A percentile compares a stretch with the other conserved stretches of the same genome.
Conservation (phyloP, 2,888 invertebrate species). For the Dolomedes plantarius region DNA sequence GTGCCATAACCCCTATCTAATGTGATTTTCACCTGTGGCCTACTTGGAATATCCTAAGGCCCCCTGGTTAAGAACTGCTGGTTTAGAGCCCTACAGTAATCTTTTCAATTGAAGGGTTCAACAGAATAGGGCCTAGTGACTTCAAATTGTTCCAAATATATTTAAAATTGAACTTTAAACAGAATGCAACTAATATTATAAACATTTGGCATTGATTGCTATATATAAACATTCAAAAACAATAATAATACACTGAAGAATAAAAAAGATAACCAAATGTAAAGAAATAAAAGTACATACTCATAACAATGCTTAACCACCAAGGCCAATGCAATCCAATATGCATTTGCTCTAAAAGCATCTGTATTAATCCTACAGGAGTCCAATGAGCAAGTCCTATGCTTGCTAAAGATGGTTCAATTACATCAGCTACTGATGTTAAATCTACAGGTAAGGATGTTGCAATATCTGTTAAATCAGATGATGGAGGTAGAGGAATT, state of each 20-base stretch:
- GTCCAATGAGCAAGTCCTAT: slow-evolving; percentile 51
- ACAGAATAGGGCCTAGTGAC: too few species aligned
- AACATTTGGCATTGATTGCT: too few species aligned
- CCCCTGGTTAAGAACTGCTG: too few species aligned
- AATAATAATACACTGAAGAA: not conserved
- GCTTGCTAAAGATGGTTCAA: slow-evolving; percentile 54
- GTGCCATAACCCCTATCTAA: too few species aligned
- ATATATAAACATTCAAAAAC: not conserved
- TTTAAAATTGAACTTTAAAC: too few species aligned
- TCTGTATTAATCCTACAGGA: slow-evolving; percentile 67
- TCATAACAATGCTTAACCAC: slow-evolving; percentile 91
- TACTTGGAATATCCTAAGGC: too few species aligned
- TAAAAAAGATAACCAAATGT: not conserved
- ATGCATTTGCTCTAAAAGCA: slow-evolving; percentile 64
- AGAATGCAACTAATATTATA: too few species aligned
- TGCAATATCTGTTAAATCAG: not conserved
- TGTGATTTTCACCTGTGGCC: too few species aligned
- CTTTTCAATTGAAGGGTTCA: too few species aligned
- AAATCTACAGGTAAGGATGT: not conserved
- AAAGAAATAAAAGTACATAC: slow-evolving; percentile 77
- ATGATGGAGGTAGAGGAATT: not conserved
- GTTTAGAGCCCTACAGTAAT: too few species aligned
- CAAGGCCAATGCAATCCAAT: slow-evolving; percentile 85
- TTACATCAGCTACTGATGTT: not conserved
- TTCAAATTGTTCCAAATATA: too few species aligned